Conservation (phyloP, 2,113 vertebrate genomes). For the Barbus barbus region DNA sequence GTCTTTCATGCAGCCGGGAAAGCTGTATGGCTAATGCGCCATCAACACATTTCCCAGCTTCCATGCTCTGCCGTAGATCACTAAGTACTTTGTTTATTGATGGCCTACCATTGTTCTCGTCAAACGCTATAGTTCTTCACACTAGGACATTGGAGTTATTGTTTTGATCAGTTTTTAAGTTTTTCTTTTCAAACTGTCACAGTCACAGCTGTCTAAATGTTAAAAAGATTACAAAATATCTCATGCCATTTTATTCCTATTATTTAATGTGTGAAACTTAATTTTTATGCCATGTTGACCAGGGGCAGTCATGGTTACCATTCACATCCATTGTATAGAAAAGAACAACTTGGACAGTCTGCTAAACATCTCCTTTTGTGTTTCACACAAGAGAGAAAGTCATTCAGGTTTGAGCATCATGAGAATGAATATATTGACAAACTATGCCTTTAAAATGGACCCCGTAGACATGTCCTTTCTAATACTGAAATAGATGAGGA, state of each 20-base stretch:
- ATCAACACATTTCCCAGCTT: constrained; percentile 37
- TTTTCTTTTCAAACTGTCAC: neutral
- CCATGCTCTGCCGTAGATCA: neutral
- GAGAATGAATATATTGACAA: neutral
- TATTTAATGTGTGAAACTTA: neutral
- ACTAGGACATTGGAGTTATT: neutral
- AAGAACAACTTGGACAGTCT: neutral
- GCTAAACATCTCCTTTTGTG: neutral
- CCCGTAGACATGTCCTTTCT: neutral
- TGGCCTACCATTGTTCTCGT: neutral
- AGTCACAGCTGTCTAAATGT: neutral
- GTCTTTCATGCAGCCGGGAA: neutral
- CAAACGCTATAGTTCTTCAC: too few species aligned
- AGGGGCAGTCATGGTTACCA: neutral
- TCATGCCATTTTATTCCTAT: neutral
- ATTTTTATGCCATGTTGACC: neutral
- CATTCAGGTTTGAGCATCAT: neutral
- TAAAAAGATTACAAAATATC: neutral
- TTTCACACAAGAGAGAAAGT: neutral
- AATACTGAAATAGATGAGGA: neutral
- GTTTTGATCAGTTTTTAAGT: neutral
- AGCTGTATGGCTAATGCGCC: constrained; percentile 10
- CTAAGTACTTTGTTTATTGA: constrained; percentile 39
- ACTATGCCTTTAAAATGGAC: neutral
- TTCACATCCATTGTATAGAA: neutral